Percentiles rank a stretch among this genome's conserved stretches.
These are phyloP conservation scores for Dorcus hopei DNA, from an alignment of 2,888 invertebrate genomes.

Conservation along the genomic window DNA sequence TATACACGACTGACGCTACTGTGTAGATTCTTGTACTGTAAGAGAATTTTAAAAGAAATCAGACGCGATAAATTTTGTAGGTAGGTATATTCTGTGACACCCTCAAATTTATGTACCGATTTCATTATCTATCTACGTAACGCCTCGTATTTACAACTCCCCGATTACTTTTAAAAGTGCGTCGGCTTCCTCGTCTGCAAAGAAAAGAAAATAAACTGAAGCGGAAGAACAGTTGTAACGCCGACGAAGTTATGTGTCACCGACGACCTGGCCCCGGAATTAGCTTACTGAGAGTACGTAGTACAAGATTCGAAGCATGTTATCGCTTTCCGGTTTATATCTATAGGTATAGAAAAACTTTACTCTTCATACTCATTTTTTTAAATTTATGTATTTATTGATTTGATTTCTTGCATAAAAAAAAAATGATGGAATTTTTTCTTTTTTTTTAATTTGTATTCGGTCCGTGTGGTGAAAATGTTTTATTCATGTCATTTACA, in stretches of 20 bases:
- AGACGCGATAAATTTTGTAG: no score
- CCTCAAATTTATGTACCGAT: no score
- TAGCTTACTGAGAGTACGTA: constrained; percentile 4
- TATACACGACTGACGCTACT: no score
- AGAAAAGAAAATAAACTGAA: constrained; percentile 6
- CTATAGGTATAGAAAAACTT: background rate
- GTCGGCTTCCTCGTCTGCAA: no score
- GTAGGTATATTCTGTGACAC: no score
- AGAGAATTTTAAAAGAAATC: no score
- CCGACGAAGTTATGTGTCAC: constrained; percentile 9
- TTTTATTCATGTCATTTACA: background rate
- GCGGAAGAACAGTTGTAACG: constrained; percentile 16
- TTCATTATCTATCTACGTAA: no score
- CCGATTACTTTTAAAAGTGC: no score
- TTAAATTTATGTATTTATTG: no score
- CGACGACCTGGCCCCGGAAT: constrained; percentile 11
- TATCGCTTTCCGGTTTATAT: constrained; percentile 13
- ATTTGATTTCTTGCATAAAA: background rate
- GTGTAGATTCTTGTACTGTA: no score
- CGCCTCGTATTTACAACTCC: no score
- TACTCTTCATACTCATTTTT: no score
- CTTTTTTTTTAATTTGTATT: background rate
- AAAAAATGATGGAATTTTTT: background rate
- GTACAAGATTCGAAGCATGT: background rate
- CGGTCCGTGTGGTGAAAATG: background rate